Evolutionary conservation across 2,797 vertebrate genomes (phyloP).

Genomic region (Pitangus sulphuratus): DNA sequence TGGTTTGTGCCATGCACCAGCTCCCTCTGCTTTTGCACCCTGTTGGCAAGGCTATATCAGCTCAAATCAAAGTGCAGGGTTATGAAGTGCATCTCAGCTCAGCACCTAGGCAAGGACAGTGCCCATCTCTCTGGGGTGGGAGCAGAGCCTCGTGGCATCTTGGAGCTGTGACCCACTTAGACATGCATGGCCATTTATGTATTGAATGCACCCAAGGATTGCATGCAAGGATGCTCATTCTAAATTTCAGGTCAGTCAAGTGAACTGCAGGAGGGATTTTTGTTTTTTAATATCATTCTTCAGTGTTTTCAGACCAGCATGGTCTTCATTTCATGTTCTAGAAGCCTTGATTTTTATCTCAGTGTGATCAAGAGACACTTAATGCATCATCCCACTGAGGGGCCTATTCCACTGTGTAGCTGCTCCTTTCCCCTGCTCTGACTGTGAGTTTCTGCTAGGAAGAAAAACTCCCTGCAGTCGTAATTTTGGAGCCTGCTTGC

Average conservation of each 20-base stretch:
- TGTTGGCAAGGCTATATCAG: fast-evolving
- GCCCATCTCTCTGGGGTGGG: not conserved
- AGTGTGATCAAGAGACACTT: not conserved
- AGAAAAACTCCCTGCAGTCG: not conserved
- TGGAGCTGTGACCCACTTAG: not conserved
- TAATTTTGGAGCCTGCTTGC: not conserved
- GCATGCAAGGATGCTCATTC: not conserved
- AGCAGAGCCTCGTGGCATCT: not conserved
- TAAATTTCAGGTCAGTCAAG: not conserved
- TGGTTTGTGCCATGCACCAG: fast-evolving
- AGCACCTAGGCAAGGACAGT: fast-evolving
- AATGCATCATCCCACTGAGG: not conserved
- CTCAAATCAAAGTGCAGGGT: fast-evolving
- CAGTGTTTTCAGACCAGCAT: not conserved
- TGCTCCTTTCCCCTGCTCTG: not conserved
- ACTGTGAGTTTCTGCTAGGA: not conserved
- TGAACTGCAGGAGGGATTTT: not conserved
- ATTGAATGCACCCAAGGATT: not conserved
- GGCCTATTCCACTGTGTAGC: not conserved
- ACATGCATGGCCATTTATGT: fast-evolving
- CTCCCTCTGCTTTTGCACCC: not conserved
- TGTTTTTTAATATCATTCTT: not conserved
- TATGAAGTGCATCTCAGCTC: not conserved
- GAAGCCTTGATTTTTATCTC: not conserved
- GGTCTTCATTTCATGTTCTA: not conserved